phyloP scores from a whole-genome alignment of 2,888 invertebrate genomes.

The Agrenia bidenticulata region DNA sequence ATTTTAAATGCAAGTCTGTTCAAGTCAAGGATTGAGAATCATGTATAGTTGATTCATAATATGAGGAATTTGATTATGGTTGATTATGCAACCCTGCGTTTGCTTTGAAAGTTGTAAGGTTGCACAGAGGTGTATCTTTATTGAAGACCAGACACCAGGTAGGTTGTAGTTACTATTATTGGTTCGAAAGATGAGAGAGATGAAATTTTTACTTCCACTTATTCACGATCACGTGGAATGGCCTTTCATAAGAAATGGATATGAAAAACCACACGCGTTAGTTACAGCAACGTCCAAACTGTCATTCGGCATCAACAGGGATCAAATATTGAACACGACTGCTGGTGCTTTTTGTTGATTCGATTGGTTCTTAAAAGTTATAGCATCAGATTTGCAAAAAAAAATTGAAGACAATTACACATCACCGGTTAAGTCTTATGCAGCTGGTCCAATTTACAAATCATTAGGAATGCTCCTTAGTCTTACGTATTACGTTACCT shows the following conservation, averaged over 20 bases:
- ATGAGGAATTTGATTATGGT: slow-evolving; percentile 10
- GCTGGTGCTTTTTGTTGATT: slow-evolving; percentile 15
- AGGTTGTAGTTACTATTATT: background rate
- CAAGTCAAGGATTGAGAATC: background rate
- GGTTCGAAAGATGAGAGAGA: slow-evolving; percentile 5
- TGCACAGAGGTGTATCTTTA: background rate
- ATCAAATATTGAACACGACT: slow-evolving; percentile 15
- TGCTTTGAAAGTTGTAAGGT: background rate
- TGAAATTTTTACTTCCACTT: slow-evolving; percentile 12
- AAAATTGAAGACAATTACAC: slow-evolving; percentile 1
- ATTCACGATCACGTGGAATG: slow-evolving; percentile 15
- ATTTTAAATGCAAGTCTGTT: slow-evolving; percentile 9
- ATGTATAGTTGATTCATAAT: background rate
- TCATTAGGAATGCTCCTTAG: too few relatives aligned
- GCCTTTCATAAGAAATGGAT: background rate
- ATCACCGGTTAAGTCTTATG: background rate
- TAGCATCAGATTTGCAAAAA: background rate
- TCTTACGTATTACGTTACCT: too few relatives aligned
- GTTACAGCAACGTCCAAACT: background rate
- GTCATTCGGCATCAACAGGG: slow-evolving; percentile 3
- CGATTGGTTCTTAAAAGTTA: background rate
- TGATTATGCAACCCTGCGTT: slow-evolving; percentile 17
- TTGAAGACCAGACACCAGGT: slow-evolving; percentile 1
- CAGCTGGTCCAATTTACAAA: too few relatives aligned
- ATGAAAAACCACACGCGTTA: background rate